Evolutionary conservation across 2,797 vertebrate genomes (phyloP).

Genomic region (Cephalopachus bancanus): DNA sequence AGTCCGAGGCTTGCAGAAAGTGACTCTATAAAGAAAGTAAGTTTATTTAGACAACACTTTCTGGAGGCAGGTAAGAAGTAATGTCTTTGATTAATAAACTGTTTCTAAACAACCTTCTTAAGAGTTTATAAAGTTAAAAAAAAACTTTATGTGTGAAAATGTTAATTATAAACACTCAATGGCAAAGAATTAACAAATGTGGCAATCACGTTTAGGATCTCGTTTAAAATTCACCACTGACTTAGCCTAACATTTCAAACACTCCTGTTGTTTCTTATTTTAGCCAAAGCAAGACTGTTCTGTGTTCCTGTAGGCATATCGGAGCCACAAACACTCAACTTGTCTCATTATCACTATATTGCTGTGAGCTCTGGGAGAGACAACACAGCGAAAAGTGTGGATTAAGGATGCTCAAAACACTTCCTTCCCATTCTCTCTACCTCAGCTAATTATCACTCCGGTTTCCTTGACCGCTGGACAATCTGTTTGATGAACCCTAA

Average conservation of each 20-base stretch:
- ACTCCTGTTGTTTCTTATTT: not conserved
- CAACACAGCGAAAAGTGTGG: not conserved
- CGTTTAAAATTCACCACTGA: not conserved
- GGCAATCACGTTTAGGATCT: not conserved
- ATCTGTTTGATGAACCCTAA: not conserved
- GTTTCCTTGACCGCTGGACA: not conserved
- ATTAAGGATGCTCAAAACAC: not conserved
- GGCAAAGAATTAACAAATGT: conserved; percentile 45
- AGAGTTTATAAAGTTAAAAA: conserved; percentile 33
- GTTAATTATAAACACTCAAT: not conserved
- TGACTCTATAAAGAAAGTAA: conserved; percentile 90
- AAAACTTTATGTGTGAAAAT: not conserved
- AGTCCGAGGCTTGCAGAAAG: conserved; percentile 93
- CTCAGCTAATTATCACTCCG: not conserved
- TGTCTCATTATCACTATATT: not conserved
- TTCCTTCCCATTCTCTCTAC: not conserved
- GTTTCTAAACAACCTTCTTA: conserved; percentile 41
- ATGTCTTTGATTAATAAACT: conserved; percentile 38
- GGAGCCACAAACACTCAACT: not conserved
- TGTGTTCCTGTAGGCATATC: not conserved
- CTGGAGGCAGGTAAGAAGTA: conserved; percentile 42
- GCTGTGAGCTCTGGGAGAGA: not conserved
- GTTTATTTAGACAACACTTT: conserved; percentile 53
- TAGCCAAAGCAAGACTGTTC: not conserved
- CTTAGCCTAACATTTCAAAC: not conserved